phyloP scores from a whole-genome alignment of 2,797 vertebrate genomes.

The Sardinella longiceps region DNA sequence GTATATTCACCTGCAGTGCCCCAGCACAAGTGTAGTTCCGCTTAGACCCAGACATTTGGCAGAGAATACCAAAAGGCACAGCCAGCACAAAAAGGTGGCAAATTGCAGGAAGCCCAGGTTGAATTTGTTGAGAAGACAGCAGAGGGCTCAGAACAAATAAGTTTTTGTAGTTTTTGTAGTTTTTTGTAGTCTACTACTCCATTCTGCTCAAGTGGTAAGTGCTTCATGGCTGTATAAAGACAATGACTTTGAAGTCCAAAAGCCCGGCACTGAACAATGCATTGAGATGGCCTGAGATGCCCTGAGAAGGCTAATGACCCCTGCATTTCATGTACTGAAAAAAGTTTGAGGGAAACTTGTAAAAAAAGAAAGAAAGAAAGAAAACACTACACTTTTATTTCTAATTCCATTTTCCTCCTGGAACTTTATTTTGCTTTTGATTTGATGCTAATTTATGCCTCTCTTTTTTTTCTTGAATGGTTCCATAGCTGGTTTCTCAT shows the following conservation, averaged over 20 bases:
- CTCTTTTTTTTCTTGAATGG: neutral
- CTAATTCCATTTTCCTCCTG: neutral
- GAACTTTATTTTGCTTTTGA: neutral
- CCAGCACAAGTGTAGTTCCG: neutral
- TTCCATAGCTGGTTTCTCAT: neutral
- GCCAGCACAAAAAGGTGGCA: neutral
- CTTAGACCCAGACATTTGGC: neutral
- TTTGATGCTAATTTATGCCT: neutral
- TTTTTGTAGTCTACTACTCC: too few species aligned
- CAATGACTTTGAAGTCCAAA: neutral
- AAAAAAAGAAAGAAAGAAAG: neutral
- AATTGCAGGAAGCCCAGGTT: neutral
- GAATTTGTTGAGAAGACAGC: neutral
- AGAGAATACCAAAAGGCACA: neutral
- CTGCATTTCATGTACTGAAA: neutral
- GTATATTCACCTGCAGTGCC: slow-evolving; percentile 48
- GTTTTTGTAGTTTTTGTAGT: too few species aligned
- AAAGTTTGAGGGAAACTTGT: neutral
- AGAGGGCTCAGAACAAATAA: neutral
- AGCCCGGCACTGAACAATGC: neutral
- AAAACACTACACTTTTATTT: neutral
- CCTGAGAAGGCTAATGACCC: neutral
- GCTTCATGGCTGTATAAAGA: neutral
- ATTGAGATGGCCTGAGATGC: too few species aligned
- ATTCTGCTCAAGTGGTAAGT: neutral